Conservation (phyloP, 2,113 vertebrate genomes). For the Toxotes chatareus region DNA sequence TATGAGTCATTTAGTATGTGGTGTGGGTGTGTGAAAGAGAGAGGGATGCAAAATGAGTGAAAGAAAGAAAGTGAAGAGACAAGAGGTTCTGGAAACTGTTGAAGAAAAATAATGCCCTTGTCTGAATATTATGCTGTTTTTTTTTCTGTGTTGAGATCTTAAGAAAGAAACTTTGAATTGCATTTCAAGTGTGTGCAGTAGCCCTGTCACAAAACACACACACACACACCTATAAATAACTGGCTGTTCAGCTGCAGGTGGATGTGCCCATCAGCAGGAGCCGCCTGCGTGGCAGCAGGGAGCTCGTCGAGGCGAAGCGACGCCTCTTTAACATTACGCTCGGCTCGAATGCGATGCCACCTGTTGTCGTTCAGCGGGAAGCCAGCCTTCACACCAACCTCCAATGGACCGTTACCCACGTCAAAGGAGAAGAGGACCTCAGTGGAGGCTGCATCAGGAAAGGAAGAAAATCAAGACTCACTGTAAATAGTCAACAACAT, state of each 20-base stretch:
- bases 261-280: conserved; percentile 90
- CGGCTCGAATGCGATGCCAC: conserved; percentile 92
- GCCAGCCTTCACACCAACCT: conserved; percentile 84
- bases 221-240: conserved; percentile 90
- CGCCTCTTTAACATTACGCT: conserved; percentile 93
- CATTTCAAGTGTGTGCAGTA: not conserved
- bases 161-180: not conserved
- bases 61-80: not conserved
- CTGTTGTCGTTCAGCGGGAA: conserved; percentile 89
- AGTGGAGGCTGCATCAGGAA: conserved; percentile 83
- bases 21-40: not conserved
- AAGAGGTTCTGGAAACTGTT: not conserved
- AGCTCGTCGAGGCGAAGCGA: conserved; percentile 90
- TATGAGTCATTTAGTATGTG: not conserved
- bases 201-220: not conserved
- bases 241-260: conserved; percentile 96
- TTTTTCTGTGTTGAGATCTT: not conserved
- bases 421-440: conserved; percentile 94
- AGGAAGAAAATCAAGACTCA: not conserved
- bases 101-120: not conserved
- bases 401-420: conserved; percentile 92
- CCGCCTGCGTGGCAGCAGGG: conserved; percentile 79
- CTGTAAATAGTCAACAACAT: not conserved
- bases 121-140: not conserved
- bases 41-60: not conserved